Percentiles rank a stretch among this genome's conserved stretches.
phyloP scores from a whole-genome alignment of 2,888 invertebrate species.

The Chironomus riparius region DNA sequence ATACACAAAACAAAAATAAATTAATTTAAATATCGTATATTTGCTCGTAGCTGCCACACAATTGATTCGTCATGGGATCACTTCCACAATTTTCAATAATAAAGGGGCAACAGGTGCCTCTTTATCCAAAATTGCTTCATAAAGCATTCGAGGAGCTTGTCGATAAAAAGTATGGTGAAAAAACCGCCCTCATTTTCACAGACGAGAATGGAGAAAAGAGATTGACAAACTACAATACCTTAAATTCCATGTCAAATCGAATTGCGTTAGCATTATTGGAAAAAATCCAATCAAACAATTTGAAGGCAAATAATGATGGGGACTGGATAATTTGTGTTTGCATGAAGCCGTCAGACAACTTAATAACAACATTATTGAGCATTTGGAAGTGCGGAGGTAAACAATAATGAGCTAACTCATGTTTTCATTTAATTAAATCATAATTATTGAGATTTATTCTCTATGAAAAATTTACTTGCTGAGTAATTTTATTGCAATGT shows the following conservation, averaged over 20 bases:
- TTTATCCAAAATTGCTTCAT: conserved; percentile 48
- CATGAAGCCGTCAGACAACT: conserved; percentile 63
- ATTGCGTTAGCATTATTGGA: conserved; percentile 20
- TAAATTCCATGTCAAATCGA: conserved; percentile 48
- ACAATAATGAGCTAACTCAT: conserved; percentile 35
- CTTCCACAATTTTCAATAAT: conserved; percentile 64
- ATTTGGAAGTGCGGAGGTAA: conserved; percentile 76
- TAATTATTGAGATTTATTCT: conserved; percentile 43
- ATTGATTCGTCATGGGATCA: conserved; percentile 53
- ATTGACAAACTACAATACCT: conserved; percentile 45
- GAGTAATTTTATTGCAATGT: no score
- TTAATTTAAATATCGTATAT: background rate
- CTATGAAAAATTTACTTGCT: background rate
- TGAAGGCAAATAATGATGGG: conserved; percentile 50
- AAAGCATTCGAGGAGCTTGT: conserved; percentile 51
- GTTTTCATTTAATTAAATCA: conserved; percentile 62
- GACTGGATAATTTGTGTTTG: conserved; percentile 69
- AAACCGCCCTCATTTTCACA: conserved; percentile 54
- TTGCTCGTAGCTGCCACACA: background rate
- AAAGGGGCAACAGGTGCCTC: conserved; percentile 49
- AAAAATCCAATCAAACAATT: conserved; percentile 32
- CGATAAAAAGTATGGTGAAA: conserved; percentile 42
- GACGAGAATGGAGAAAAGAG: conserved; percentile 34
- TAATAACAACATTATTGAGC: conserved; percentile 59
- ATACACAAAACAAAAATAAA: background rate